These are phyloP conservation scores for Myotis pilosus DNA, from an alignment of 2,797 vertebrate species.

Conservation along the genomic window DNA sequence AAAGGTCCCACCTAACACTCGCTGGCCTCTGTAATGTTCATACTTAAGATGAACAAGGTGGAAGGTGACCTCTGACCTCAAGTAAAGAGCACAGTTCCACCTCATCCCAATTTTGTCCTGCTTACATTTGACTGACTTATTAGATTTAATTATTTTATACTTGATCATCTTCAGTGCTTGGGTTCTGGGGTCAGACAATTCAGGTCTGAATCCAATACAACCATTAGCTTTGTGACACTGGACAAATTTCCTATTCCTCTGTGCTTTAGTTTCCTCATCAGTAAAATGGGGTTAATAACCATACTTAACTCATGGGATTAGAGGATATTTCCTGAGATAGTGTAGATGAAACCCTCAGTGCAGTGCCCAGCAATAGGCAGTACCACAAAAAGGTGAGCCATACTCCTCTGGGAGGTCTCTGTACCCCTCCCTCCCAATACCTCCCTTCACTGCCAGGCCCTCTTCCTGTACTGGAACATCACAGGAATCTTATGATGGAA, in stretches of 20 bases:
- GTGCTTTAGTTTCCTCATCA: not conserved
- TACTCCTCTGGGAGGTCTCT: not conserved
- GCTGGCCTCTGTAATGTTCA: not conserved
- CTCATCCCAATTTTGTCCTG: not conserved
- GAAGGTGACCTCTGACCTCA: not conserved
- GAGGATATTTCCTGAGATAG: not conserved
- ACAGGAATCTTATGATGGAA: not conserved
- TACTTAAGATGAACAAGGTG: not conserved
- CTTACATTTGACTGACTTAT: not conserved
- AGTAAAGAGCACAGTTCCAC: not conserved
- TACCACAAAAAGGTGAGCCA: not conserved
- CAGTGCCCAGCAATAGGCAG: not conserved
- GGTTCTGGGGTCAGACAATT: not conserved
- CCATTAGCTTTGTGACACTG: not conserved
- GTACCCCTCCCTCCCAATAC: not conserved
- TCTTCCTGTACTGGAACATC: not conserved
- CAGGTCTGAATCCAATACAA: not conserved
- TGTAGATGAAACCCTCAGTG: not conserved
- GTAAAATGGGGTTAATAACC: not conserved
- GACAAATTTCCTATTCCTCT: not conserved
- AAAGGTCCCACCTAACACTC: not conserved
- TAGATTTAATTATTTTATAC: constrained; percentile 2
- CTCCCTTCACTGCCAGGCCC: not conserved
- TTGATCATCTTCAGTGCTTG: not conserved
- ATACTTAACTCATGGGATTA: not conserved